Base-by-base conservation (phyloP, 2,113 vertebrate species). In the Epinephelus lanceolatus region DNA sequence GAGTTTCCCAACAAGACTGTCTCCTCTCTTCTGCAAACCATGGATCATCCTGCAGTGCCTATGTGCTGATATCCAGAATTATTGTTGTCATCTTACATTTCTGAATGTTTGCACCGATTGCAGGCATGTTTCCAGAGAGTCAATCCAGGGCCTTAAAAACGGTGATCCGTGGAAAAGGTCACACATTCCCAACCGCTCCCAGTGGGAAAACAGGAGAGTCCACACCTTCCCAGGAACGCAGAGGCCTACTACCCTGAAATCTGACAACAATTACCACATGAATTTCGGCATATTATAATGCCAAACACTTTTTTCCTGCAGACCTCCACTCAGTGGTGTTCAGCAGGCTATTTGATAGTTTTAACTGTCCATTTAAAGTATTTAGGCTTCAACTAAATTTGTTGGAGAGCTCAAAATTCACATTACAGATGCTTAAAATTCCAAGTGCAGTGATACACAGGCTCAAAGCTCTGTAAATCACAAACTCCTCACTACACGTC, bases 241-340 rank as follows among this genome's bases (percentile, higher is more conserved):
- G 68, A 78, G 84, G 80, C 91, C 73, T 80, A 65, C 75, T 86
- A 70, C 71, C 69, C 90, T 71, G 65, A 91, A 90, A 87, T 92
- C 92, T 95, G 94, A 93, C 91, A 93, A 85, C 77, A 93, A 94
- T 94, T 94, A 93, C 87, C 25, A 51, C 72, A 84, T 78, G 88
- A 80, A 93, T 89, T 92, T 91, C 61, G 69, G 71, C 61, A 73
- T 78, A 91, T 90, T 83, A 89, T 73, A 83, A 88, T 77, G 87
- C 84, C 89, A 91, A 86, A 89, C 62, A 57, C 71, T 91, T 82
- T 91, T 80, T 70, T 86, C 30, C 76, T 85, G 61, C 62, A 71
- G 66, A 69, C 81, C 67, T 81, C 69, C 55, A 66, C 79, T 88
- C 81, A 60, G 17, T 59, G 49, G 42, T 56, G 70, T 53, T 81